Evolutionary conservation across 1,140 invertebrate species (phyloP), one percentile per base, ranked within the genome.

Genomic region (Cataglyphis hispanica): DNA sequence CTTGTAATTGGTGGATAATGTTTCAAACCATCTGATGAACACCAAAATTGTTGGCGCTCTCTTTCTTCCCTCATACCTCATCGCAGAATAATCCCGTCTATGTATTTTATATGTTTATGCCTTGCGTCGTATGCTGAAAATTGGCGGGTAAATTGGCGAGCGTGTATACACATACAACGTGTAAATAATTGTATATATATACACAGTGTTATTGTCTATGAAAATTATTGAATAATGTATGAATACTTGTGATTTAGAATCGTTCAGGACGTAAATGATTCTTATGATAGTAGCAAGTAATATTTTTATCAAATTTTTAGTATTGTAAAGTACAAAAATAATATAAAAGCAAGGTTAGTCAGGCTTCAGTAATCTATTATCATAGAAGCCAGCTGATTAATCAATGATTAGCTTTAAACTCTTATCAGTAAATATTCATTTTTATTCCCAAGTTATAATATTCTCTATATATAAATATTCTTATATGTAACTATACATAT

Each of bases 61-160:
- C 7, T 40, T 40, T 1, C 37, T 10, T 10, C 13, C 43, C 43
- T 46, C n/a, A n/a, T n/a, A n/a, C n/a, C n/a, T 46, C 10, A 46
- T 46, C 43, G 8, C 10, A 43, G 40, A 43, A 11, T 11, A 43
- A 10, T 11, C 43, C 43, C 10, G 4, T 50, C 46, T 50, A 50
- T 50, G 13, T 19, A 50, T 50, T 19, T 50, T 50, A 19, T 50
- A 50, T 19, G 4, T 50, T 16, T 50, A 50, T 50, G 46, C 16
- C 16, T 16, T 16, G 67, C n/a, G 31, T 83, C 37, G 19, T 72
- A 25, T 60, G 25, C 53, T 74, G 10, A 46, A 16, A 83, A 72
- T 83, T 83, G 78, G 78, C 78, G 78, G 78, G 78, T 46, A 60
- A 74, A 50, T 40, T 22, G 7, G 31, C 16, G 3, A 6, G 3